phyloP scores from a whole-genome alignment of 1,140 invertebrate species.

The Campoletis sonorensis region DNA sequence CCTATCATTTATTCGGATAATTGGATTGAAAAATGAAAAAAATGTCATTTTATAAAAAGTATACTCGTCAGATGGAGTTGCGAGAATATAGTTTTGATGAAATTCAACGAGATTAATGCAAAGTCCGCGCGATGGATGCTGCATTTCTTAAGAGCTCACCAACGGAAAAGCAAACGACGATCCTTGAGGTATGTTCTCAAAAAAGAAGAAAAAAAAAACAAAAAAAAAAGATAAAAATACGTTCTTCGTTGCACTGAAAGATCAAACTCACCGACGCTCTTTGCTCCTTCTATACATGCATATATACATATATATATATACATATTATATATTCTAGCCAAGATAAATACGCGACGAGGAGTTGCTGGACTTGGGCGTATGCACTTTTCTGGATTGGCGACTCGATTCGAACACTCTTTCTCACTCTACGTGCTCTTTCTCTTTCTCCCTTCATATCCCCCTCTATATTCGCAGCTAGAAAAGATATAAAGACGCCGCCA shows the following conservation, averaged over 20 bases:
- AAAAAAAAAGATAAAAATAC: neutral
- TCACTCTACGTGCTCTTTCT: neutral
- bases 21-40: conserved; percentile 18
- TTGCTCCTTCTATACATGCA: neutral
- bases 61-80: neutral
- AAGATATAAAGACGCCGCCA: conserved; percentile 71
- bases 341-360: conserved; percentile 32
- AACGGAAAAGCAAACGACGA: neutral
- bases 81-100: neutral
- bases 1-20: conserved; percentile 32
- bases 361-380: conserved; percentile 33
- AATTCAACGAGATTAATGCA: neutral
- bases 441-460: conserved; percentile 8
- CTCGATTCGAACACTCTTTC: conserved; percentile 4
- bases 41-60: neutral
- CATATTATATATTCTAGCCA: neutral
- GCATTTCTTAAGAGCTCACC: neutral
- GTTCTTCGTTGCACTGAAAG: conserved; percentile 1
- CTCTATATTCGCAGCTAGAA: neutral
- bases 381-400: conserved; percentile 14
- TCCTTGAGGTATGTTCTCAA: neutral
- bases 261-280: neutral
- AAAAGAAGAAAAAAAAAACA: neutral
- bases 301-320: neutral
- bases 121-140: neutral